Conservation (phyloP, 2,888 invertebrate genomes). For the Thymelicus sylvestris region DNA sequence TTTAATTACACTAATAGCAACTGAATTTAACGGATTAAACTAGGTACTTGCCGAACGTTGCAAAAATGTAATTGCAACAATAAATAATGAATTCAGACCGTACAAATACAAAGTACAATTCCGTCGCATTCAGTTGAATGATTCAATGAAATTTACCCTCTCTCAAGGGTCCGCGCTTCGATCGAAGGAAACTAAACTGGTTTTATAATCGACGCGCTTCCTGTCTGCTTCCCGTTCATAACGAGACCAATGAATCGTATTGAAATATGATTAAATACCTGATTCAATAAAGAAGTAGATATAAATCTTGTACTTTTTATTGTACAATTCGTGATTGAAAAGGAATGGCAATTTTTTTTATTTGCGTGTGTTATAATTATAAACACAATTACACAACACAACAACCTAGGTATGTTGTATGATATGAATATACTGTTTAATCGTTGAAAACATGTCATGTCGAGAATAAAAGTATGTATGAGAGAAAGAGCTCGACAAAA, state of each 20-base stretch:
- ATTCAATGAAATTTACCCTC: conserved; percentile 2
- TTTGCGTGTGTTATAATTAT: too few species aligned
- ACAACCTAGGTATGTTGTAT: too few species aligned
- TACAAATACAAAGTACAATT: background rate
- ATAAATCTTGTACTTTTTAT: too few species aligned
- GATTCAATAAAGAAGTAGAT: background rate
- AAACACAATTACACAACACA: too few species aligned
- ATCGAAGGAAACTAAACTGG: conserved; percentile 45
- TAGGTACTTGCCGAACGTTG: background rate
- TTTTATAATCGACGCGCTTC: conserved; percentile 46
- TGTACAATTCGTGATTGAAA: too few species aligned
- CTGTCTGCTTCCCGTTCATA: conserved; percentile 40
- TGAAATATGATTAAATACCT: conserved; percentile 10
- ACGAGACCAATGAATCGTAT: conserved; percentile 32
- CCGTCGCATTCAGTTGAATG: conserved; percentile 1
- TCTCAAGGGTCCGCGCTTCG: conserved; percentile 22
- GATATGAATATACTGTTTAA: background rate
- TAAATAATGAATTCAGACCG: background rate
- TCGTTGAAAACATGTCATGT: background rate
- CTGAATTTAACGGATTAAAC: too few species aligned
- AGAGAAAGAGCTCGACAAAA: background rate
- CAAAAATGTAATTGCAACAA: background rate
- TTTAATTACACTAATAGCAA: too few species aligned
- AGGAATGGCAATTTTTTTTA: too few species aligned
- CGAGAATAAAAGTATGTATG: background rate